Conservation (phyloP, 2,888 invertebrate genomes). For the Orthosia cruda region DNA sequence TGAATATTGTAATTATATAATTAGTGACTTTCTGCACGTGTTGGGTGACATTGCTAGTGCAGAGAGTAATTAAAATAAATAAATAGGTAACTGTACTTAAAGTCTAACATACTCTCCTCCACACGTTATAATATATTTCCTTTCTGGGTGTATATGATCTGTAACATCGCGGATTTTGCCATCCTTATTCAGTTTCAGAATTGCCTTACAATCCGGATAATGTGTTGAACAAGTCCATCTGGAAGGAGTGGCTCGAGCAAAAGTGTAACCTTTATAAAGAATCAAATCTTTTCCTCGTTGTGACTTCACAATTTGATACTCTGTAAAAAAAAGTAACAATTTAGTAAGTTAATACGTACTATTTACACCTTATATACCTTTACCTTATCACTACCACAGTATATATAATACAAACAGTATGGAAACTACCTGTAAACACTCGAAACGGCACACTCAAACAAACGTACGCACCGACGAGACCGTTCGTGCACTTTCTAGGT, state of each 20-base stretch:
- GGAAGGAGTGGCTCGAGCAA: constrained; percentile 49
- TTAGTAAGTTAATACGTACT: too few species aligned
- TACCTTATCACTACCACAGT: too few species aligned
- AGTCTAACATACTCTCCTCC: constrained; percentile 49
- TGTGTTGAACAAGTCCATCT: constrained; percentile 70
- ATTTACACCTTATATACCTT: too few species aligned
- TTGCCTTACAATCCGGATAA: constrained; percentile 53
- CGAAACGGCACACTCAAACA: too few species aligned
- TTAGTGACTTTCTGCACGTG: too few species aligned
- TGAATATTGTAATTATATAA: too few species aligned
- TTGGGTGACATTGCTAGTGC: too few species aligned
- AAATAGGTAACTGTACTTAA: background rate
- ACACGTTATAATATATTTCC: constrained; percentile 47
- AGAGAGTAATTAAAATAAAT: too few species aligned
- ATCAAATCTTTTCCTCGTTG: constrained; percentile 73
- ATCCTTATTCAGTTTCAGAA: constrained; percentile 30
- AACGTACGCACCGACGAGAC: too few species aligned
- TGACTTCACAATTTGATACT: constrained; percentile 67
- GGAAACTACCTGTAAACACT: too few species aligned
- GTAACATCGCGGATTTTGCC: constrained; percentile 25
- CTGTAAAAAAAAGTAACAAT: constrained; percentile 32
- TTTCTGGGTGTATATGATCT: constrained; percentile 61
- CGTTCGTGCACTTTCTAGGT: too few species aligned
- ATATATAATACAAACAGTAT: too few species aligned
- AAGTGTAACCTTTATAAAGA: constrained; percentile 73